phyloP scores from a whole-genome alignment of 2,113 vertebrate genomes.

The Callithrix jacchus region DNA sequence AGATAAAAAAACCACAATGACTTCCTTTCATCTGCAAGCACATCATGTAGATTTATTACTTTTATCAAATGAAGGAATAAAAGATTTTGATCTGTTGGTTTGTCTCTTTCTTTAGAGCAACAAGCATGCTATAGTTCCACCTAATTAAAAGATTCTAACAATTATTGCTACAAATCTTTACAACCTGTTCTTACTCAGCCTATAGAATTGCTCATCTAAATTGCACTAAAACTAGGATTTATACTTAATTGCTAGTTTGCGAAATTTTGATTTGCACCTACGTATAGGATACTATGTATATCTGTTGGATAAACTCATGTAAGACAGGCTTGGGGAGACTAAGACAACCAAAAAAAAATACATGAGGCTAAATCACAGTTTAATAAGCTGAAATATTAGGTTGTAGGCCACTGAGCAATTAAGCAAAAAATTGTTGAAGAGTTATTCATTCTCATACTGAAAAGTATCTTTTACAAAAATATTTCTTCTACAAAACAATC shows the following conservation, averaged over 20 bases:
- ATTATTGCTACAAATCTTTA: conserved; percentile 35
- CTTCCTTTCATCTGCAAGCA: conserved; percentile 44
- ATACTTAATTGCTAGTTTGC: background rate
- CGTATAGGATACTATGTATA: background rate
- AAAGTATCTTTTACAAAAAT: conserved; percentile 8
- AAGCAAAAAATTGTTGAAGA: conserved; percentile 6
- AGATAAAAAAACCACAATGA: background rate
- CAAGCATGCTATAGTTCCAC: background rate
- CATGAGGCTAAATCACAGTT: background rate
- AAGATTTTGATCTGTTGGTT: conserved; percentile 22
- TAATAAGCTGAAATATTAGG: conserved; percentile 1
- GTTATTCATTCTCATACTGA: conserved; percentile 14
- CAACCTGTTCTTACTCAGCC: background rate
- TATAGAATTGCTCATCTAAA: background rate
- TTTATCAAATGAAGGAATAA: conserved; percentile 47
- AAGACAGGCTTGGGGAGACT: background rate
- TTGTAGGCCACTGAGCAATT: background rate
- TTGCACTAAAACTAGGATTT: background rate
- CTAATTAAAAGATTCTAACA: conserved; percentile 42
- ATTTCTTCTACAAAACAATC: background rate
- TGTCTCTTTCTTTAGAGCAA: conserved; percentile 20
- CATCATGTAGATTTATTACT: conserved; percentile 20
- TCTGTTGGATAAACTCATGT: background rate
- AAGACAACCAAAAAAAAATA: background rate
- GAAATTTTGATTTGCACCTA: conserved; percentile 24